Evolutionary conservation across 2,888 invertebrate species (phyloP).

Genomic region (Temnothorax rugatulus): DNA sequence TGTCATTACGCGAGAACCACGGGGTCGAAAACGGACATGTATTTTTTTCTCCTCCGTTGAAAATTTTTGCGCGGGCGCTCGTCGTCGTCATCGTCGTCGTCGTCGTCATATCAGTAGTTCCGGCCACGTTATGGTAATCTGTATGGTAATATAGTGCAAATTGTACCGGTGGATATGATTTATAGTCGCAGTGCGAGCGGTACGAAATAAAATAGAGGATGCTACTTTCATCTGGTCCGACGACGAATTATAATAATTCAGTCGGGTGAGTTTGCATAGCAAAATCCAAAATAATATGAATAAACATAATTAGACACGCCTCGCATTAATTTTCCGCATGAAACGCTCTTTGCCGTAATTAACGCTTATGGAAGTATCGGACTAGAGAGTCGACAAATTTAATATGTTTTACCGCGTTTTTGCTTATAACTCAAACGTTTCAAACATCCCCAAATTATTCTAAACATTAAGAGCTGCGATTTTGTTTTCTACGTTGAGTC

Average conservation of each 20-base stretch:
- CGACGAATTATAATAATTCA: constrained; percentile 52
- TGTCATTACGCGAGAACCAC: neutral
- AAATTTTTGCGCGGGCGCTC: constrained; percentile 15
- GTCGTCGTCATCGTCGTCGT: neutral
- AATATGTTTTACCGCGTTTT: neutral
- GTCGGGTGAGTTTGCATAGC: constrained; percentile 26
- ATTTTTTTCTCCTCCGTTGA: neutral
- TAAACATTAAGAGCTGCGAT: neutral
- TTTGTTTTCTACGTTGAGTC: neutral
- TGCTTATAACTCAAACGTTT: neutral
- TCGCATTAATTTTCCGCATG: constrained; percentile 12
- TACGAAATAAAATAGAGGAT: constrained; percentile 47
- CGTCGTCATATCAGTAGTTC: neutral
- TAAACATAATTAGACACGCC: constrained; percentile 20
- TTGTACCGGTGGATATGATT: constrained; percentile 50
- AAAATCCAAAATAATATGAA: constrained; percentile 25
- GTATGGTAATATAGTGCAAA: constrained; percentile 55
- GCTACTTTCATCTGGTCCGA: constrained; percentile 52
- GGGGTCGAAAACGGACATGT: neutral
- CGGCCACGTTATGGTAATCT: constrained; percentile 47
- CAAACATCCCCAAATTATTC: neutral
- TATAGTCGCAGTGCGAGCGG: constrained; percentile 31
- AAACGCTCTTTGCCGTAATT: constrained; percentile 3
- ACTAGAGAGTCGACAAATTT: neutral
- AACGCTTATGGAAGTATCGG: neutral